Evolutionary conservation across 2,113 vertebrate species (phyloP).

Genomic region (Junco hyemalis): DNA sequence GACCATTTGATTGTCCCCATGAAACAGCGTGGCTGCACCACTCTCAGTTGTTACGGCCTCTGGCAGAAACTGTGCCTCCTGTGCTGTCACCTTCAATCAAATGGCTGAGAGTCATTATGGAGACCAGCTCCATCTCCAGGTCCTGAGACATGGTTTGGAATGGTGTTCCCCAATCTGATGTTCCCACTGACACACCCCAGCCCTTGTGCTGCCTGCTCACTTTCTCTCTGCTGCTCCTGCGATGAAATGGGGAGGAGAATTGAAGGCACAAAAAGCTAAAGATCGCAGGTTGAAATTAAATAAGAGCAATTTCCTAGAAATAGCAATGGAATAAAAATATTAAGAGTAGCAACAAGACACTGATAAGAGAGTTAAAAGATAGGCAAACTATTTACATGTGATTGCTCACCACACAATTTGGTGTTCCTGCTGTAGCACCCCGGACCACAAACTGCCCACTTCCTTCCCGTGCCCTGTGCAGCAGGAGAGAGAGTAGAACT

Average conservation of each 20-base stretch:
- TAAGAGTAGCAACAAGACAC: neutral
- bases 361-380: neutral
- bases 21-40: neutral
- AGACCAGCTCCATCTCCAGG: neutral
- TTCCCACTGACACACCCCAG: neutral
- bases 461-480: neutral
- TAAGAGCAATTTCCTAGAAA: neutral
- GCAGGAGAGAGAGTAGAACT: neutral
- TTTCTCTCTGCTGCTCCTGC: fast-evolving
- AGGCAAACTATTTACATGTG: neutral
- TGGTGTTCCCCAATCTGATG: neutral
- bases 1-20: neutral
- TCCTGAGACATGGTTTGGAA: neutral
- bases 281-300: neutral
- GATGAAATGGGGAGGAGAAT: neutral
- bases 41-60: neutral
- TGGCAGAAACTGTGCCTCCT: neutral
- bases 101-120: neutral
- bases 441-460: neutral
- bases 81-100: neutral
- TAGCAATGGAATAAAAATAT: neutral
- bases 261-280: neutral
- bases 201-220: neutral
- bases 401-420: neutral
- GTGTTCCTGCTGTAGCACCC: neutral